Evolutionary conservation across 2,888 invertebrate species (phyloP).

Genomic region (Sylvicola cinctus): DNA sequence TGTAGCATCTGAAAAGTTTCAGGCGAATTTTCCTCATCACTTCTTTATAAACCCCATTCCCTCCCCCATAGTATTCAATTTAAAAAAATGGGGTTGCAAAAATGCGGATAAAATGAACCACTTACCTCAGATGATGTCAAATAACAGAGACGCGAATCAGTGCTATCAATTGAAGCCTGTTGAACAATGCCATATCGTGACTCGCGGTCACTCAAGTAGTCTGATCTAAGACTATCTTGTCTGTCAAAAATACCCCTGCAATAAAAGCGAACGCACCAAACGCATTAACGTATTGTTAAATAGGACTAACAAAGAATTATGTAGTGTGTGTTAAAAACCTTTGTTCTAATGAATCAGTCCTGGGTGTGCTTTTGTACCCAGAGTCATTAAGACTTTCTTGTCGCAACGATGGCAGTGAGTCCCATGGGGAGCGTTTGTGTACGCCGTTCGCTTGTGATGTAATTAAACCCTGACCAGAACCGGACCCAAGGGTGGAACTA

Average conservation of each 20-base stretch:
- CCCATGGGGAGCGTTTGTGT: slow-evolving; percentile 70
- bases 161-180: slow-evolving; percentile 85
- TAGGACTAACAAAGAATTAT: background rate
- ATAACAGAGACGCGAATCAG: slow-evolving; percentile 83
- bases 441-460: slow-evolving; percentile 23
- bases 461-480: slow-evolving; percentile 29
- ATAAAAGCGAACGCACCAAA: background rate
- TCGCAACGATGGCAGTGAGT: slow-evolving; percentile 63
- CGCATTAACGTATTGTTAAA: background rate
- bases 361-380: slow-evolving; percentile 57
- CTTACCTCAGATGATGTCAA: slow-evolving; percentile 91
- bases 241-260: slow-evolving; percentile 64
- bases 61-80: background rate
- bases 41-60: background rate
- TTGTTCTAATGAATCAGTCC: slow-evolving; percentile 73
- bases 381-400: slow-evolving; percentile 74
- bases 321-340: slow-evolving; percentile 32
- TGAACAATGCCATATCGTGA: slow-evolving; percentile 77
- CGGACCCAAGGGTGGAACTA: slow-evolving; percentile 45
- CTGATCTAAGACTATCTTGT: slow-evolving; percentile 73
- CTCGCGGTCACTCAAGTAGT: slow-evolving; percentile 79
- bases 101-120: slow-evolving; percentile 11
- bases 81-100: slow-evolving; percentile 1
- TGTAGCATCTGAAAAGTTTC: background rate
- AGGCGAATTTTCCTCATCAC: background rate